Conservation (phyloP, 2,888 invertebrate genomes). For the Allophyes oxyacanthae region DNA sequence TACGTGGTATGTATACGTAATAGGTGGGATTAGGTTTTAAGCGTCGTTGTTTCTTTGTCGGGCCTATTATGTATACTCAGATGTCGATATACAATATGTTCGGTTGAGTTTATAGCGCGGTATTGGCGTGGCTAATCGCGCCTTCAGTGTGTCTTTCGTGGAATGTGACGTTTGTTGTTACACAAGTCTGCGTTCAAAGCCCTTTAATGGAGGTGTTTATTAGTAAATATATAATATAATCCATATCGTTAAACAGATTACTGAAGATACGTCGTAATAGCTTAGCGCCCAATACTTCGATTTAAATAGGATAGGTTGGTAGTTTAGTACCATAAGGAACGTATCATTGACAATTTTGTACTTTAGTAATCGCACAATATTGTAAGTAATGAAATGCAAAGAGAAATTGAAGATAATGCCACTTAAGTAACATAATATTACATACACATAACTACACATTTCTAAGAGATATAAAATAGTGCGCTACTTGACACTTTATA, state of each 20-base stretch:
- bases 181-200: constrained; percentile 37
- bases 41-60: constrained; percentile 33
- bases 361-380: no score
- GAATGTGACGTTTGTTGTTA: constrained; percentile 33
- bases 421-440: no score
- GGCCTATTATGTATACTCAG: constrained; percentile 28
- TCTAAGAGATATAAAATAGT: no score
- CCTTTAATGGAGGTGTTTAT: constrained; percentile 15
- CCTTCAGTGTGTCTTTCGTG: constrained; percentile 41
- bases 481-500: no score
- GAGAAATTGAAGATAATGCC: no score
- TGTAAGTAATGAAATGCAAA: no score
- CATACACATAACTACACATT: no score
- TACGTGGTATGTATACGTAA: constrained; percentile 40
- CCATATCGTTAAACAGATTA: constrained; percentile 4
- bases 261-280: neutral
- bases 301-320: no score
- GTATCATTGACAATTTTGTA: no score
- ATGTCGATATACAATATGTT: constrained; percentile 12
- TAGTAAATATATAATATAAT: neutral
- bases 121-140: constrained; percentile 41
- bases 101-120: constrained; percentile 25
- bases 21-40: constrained; percentile 36
- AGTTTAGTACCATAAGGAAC: no score
- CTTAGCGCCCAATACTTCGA: no score